A percentile compares a stretch with the other conserved stretches of the same genome.
Conservation (phyloP, 2,113 vertebrate genomes). For the Barnardius zonarius region DNA sequence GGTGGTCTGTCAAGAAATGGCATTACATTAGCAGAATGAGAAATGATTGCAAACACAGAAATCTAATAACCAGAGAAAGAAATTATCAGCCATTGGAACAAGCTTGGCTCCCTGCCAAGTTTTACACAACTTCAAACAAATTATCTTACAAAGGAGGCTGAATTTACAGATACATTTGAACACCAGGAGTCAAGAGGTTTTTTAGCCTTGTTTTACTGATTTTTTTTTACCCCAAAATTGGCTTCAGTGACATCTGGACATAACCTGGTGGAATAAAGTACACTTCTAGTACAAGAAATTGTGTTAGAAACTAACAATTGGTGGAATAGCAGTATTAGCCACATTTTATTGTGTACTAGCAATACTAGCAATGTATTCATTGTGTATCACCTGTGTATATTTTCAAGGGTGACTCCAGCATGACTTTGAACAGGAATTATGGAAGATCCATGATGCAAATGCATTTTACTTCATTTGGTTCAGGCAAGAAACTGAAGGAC, state of each 20-base stretch:
- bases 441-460: neutral
- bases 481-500: neutral
- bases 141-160: neutral
- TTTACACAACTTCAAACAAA: neutral
- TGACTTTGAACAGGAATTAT: neutral
- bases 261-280: neutral
- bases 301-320: neutral
- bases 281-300: neutral
- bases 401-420: neutral
- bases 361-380: neutral
- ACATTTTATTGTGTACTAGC: neutral
- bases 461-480: neutral
- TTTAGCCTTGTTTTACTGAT: neutral
- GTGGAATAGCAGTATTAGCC: neutral
- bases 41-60: neutral
- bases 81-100: neutral
- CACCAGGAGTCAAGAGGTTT: neutral
- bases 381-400: neutral
- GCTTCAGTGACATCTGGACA: neutral
- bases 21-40: slow-evolving; percentile 14
- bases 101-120: neutral
- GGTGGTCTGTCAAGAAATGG: neutral
- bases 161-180: neutral
- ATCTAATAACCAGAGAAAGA: slow-evolving; percentile 35
- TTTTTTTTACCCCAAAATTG: neutral